phyloP scores from a whole-genome alignment of 2,797 vertebrate species.

The Acanthornis magna region DNA sequence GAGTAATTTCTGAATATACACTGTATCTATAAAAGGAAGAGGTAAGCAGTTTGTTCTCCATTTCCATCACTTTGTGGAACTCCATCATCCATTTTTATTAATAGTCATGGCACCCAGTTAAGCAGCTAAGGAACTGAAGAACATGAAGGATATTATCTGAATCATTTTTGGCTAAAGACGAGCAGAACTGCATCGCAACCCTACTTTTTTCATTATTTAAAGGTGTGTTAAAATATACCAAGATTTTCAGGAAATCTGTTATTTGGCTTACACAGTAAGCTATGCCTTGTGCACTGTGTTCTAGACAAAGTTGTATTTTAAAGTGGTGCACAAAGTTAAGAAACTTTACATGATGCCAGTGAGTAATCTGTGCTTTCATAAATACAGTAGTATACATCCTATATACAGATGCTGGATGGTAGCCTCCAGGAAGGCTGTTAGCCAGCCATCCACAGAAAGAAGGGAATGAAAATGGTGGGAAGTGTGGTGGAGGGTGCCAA shows the following conservation, averaged over 20 bases:
- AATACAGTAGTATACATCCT: conserved; percentile 67
- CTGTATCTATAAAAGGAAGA: neutral
- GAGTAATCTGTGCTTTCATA: conserved; percentile 59
- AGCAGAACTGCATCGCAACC: conserved; percentile 2
- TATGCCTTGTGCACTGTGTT: conserved; percentile 26
- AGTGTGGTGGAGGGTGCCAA: conserved; percentile 79
- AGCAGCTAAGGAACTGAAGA: neutral
- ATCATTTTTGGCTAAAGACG: neutral
- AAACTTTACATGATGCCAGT: neutral
- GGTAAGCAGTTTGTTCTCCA: neutral
- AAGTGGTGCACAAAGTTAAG: conserved; percentile 47
- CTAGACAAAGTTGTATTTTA: conserved; percentile 8
- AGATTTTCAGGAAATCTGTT: conserved; percentile 63
- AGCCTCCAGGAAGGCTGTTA: conserved; percentile 51
- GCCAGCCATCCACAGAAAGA: conserved; percentile 94
- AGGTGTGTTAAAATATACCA: conserved; percentile 10
- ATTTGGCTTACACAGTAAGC: conserved; percentile 76
- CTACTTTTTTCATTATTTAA: conserved; percentile 11
- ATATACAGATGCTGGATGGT: neutral
- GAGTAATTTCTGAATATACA: neutral
- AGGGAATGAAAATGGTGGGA: conserved; percentile 83
- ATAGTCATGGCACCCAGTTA: neutral
- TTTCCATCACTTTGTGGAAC: neutral
- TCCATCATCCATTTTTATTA: neutral
- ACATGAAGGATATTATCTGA: neutral